Evolutionary conservation across 2,888 invertebrate species (phyloP).

Genomic region (Muscina levida): DNA sequence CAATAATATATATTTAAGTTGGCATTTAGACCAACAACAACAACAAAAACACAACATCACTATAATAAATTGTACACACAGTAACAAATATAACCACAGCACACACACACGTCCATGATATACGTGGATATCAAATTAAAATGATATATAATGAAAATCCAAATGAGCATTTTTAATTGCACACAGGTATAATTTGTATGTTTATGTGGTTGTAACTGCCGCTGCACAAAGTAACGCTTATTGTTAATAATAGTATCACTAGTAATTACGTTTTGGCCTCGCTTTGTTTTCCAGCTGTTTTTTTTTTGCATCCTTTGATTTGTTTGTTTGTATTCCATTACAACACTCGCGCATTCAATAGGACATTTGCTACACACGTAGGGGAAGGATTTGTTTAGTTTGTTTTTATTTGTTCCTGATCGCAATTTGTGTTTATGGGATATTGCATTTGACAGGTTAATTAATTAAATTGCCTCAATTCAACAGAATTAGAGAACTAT

Average conservation of each 20-base stretch:
- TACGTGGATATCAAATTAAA: slow-evolving; percentile 22
- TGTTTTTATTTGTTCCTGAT: slow-evolving; percentile 11
- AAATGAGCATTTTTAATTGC: slow-evolving; percentile 39
- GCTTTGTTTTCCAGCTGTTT: not conserved
- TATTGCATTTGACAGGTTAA: slow-evolving; percentile 59
- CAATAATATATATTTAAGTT: slow-evolving; percentile 25
- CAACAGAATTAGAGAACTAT: not conserved
- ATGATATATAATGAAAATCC: slow-evolving; percentile 25
- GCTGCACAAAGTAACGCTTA: slow-evolving; percentile 19
- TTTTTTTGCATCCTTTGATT: not conserved
- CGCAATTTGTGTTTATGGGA: slow-evolving; percentile 17
- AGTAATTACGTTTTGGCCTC: no score
- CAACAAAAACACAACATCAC: not conserved
- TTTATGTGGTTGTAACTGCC: slow-evolving; percentile 9
- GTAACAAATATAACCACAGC: not conserved
- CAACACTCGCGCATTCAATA: not conserved
- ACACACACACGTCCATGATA: not conserved
- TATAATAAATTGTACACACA: not conserved
- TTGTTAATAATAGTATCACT: slow-evolving; percentile 25
- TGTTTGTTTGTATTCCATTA: not conserved
- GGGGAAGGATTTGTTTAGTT: no score
- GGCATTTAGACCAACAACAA: not conserved
- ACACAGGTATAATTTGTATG: slow-evolving; percentile 19
- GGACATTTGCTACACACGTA: not conserved
- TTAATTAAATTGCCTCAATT: slow-evolving; percentile 51